A percentile compares a stretch with the other conserved stretches of the same genome.
Evolutionary conservation across 2,888 invertebrate species (phyloP).

Genomic region (Epinotia nisella): DNA sequence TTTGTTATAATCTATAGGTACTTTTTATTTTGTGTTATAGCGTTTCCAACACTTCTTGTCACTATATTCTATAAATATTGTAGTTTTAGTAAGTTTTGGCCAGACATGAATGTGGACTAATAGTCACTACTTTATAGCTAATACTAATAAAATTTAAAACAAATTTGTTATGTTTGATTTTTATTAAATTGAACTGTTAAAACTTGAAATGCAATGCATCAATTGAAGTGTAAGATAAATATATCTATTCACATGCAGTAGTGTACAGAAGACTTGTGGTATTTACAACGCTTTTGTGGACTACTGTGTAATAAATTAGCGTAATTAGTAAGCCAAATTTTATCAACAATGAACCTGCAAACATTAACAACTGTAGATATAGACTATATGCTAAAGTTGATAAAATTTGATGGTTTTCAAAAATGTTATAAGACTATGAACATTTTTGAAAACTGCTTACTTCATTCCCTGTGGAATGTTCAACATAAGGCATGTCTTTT

Average conservation of each 20-base stretch:
- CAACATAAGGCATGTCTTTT: conserved; percentile 73
- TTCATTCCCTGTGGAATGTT: conserved; percentile 74
- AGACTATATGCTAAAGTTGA: conserved; percentile 50
- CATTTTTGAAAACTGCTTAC: conserved; percentile 61
- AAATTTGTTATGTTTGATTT: conserved; percentile 79
- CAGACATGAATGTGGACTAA: conserved; percentile 69
- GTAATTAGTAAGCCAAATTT: conserved; percentile 52
- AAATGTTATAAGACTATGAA: conserved; percentile 54
- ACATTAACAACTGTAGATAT: conserved; percentile 37
- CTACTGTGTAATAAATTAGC: conserved; percentile 62
- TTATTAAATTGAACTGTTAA: conserved; percentile 82
- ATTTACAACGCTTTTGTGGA: conserved; percentile 49
- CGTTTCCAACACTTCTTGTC: conserved; percentile 28
- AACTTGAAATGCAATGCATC: conserved; percentile 83
- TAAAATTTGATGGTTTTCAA: conserved; percentile 63
- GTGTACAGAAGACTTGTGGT: conserved; percentile 57
- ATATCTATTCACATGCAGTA: conserved; percentile 74
- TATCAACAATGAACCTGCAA: conserved; percentile 38
- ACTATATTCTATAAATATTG: conserved; percentile 47
- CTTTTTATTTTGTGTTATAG: conserved; percentile 36
- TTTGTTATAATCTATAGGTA: conserved; percentile 28
- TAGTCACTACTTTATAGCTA: conserved; percentile 63
- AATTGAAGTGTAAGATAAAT: conserved; percentile 82
- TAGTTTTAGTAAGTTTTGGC: conserved; percentile 65
- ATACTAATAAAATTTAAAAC: conserved; percentile 67